phyloP scores from a whole-genome alignment of 2,888 invertebrate species.

The Polyploca ridens region DNA sequence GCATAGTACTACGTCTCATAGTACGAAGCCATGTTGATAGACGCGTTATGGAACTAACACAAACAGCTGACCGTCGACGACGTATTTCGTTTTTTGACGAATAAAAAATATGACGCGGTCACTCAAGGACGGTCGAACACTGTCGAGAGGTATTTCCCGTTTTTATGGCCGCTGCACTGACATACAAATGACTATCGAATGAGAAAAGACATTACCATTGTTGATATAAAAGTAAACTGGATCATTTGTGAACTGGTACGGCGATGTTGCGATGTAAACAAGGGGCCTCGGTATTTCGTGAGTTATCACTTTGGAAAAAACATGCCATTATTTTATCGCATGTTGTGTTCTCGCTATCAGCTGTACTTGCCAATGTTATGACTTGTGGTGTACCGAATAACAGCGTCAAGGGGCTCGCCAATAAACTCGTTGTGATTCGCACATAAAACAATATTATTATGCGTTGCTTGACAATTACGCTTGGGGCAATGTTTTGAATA shows the following conservation, averaged over 20 bases:
- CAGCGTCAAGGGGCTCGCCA: constrained; percentile 36
- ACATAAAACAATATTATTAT: constrained; percentile 18
- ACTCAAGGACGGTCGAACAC: constrained; percentile 76
- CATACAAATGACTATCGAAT: constrained; percentile 51
- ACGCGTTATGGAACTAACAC: constrained; percentile 74
- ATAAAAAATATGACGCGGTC: constrained; percentile 81
- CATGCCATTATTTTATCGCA: constrained; percentile 73
- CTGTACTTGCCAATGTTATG: constrained; percentile 34
- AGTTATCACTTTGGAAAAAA: constrained; percentile 76
- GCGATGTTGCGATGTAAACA: constrained; percentile 29
- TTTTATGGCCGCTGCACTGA: constrained; percentile 59
- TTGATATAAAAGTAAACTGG: constrained; percentile 33
- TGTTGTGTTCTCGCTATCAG: constrained; percentile 70
- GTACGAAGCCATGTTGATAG: constrained; percentile 72
- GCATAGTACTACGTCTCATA: constrained; percentile 34
- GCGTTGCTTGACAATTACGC: constrained; percentile 15
- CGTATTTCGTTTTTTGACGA: constrained; percentile 74
- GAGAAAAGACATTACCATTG: constrained; percentile 28
- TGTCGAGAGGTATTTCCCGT: constrained; percentile 76
- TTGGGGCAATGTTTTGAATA: constrained; percentile 19
- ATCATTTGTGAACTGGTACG: constrained; percentile 26
- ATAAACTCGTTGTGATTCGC: constrained; percentile 32
- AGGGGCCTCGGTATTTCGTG: constrained; percentile 62
- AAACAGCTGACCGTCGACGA: constrained; percentile 80
- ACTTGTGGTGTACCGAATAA: constrained; percentile 18